Evolutionary conservation across 2,797 vertebrate genomes (phyloP).

Genomic region (Rhabdophis nuchalis): DNA sequence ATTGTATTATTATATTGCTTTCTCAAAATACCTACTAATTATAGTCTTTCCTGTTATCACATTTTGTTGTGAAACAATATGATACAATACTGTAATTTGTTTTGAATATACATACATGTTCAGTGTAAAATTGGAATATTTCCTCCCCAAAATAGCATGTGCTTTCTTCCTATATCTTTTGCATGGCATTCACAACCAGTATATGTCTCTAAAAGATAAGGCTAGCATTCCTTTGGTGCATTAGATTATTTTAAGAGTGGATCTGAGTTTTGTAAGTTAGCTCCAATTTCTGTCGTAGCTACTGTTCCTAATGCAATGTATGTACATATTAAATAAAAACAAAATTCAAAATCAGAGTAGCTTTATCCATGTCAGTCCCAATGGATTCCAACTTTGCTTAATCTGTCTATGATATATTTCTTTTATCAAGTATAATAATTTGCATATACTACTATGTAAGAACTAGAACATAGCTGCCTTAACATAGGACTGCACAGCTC

Average conservation of each 20-base stretch:
- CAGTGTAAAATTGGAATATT: neutral
- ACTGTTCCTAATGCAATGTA: neutral
- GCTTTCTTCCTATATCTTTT: neutral
- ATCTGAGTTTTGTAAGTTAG: neutral
- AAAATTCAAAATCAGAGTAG: neutral
- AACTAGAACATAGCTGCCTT: neutral
- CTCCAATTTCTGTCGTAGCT: neutral
- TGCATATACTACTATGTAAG: neutral
- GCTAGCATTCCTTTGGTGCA: neutral
- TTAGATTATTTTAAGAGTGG: constrained; percentile 3
- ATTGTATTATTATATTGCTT: neutral
- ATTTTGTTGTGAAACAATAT: neutral
- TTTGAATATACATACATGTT: neutral
- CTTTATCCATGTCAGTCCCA: neutral
- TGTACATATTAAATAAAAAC: neutral
- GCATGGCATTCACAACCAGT: neutral
- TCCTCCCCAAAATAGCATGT: neutral
- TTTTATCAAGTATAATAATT: neutral
- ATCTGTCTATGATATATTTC: neutral
- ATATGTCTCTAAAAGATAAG: constrained; percentile 12
- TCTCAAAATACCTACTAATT: neutral
- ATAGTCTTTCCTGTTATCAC: neutral
- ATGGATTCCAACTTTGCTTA: neutral
- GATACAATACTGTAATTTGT: neutral
- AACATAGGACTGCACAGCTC: neutral